Evolutionary conservation across 2,113 vertebrate species (phyloP).

Genomic region (Gila orcuttii): DNA sequence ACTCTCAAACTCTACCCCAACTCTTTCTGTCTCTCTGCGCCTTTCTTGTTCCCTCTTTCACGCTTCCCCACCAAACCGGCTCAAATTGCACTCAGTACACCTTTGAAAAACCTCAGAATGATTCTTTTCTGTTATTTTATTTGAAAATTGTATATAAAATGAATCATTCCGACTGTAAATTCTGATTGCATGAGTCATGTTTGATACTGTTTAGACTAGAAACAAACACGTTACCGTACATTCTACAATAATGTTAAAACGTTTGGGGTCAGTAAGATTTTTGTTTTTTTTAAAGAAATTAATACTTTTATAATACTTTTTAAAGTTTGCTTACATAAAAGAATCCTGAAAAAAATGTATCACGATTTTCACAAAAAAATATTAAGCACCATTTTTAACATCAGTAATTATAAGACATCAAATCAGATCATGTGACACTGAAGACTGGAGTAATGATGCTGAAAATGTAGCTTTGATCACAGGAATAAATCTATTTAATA

Average conservation of each 20-base stretch:
- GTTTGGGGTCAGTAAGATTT: background rate
- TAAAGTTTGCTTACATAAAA: too few species aligned
- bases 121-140: background rate
- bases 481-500: background rate
- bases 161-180: background rate
- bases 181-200: background rate
- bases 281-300: background rate
- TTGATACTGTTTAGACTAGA: background rate
- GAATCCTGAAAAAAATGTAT: too few species aligned
- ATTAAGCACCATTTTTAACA: too few species aligned
- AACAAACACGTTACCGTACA: background rate
- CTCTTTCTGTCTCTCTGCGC: conserved; percentile 58
- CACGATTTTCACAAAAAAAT: too few species aligned
- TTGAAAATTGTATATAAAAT: background rate
- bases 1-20: conserved; percentile 59
- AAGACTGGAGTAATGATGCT: background rate
- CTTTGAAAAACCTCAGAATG: background rate
- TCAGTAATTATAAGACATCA: background rate
- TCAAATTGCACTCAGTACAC: conserved; percentile 7
- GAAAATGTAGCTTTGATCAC: background rate
- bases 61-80: background rate
- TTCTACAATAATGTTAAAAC: background rate
- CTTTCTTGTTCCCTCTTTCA: conserved; percentile 47
- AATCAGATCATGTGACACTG: background rate
- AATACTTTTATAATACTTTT: too few species aligned